Percentiles rank a stretch among this genome's conserved stretches.
These are phyloP conservation scores for Poecilus cupreus DNA, from an alignment of 2,888 invertebrate genomes.

Conservation along the genomic window DNA sequence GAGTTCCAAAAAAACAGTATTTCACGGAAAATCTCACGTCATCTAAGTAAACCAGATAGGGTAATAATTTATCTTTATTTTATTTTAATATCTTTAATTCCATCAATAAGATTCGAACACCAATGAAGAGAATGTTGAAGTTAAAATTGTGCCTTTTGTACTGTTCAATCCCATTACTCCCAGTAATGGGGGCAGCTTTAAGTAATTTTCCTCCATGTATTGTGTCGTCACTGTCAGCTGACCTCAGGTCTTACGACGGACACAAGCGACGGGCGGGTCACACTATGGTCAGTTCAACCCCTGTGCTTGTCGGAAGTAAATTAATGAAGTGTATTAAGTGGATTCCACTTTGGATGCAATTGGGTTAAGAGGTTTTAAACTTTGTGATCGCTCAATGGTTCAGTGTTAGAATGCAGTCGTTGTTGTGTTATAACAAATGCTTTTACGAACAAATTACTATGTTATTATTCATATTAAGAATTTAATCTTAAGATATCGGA, in stretches of 20 bases:
- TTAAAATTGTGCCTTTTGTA: constrained; percentile 68
- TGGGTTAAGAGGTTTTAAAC: neutral
- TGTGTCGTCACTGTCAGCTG: constrained; percentile 10
- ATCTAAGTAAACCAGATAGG: too few relatives aligned
- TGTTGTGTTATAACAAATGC: neutral
- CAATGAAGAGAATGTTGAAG: constrained; percentile 66
- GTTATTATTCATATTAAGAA: neutral
- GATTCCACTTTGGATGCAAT: constrained; percentile 16
- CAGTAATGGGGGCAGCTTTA: neutral
- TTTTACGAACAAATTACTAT: neutral
- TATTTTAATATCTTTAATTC: too few relatives aligned
- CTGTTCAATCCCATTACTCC: neutral
- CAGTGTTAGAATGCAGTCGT: neutral
- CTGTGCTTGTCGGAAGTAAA: constrained; percentile 13
- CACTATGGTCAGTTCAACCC: neutral
- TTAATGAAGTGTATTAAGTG: constrained; percentile 27
- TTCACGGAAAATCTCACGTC: too few relatives aligned
- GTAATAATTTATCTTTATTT: too few relatives aligned
- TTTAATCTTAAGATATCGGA: neutral
- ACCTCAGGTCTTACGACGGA: neutral
- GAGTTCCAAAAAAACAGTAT: too few relatives aligned
- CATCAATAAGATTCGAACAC: neutral
- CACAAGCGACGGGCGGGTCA: neutral
- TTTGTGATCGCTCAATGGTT: neutral
- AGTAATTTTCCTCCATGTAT: constrained; percentile 15